These are phyloP conservation scores for Neelides sp. DNA, from an alignment of 1,140 invertebrate species.

Conservation along the genomic window DNA sequence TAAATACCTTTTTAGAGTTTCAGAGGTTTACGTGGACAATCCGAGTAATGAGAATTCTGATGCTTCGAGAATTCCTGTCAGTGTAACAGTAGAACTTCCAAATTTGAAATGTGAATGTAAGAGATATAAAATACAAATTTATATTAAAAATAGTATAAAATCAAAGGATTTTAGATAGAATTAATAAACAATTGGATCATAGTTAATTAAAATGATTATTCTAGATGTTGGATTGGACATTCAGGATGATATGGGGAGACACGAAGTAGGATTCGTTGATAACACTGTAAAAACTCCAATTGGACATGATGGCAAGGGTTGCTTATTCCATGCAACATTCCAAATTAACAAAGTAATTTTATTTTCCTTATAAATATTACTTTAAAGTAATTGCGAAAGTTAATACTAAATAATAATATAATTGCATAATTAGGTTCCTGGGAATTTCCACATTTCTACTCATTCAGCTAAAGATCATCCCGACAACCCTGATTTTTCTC, in stretches of 20 bases:
- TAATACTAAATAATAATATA: constrained; percentile 11
- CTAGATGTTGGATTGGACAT: constrained; percentile 49
- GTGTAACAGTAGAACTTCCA: constrained; percentile 42
- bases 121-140: constrained; percentile 24
- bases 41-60: constrained; percentile 36
- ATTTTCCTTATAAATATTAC: constrained; percentile 4
- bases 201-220: constrained; percentile 5
- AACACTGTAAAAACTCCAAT: constrained; percentile 44
- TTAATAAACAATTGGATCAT: not conserved
- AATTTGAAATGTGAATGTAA: constrained; percentile 44
- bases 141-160: constrained; percentile 12
- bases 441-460: constrained; percentile 53
- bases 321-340: constrained; percentile 46
- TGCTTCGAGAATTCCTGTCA: constrained; percentile 42
- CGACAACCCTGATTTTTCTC: constrained; percentile 44
- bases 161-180: not conserved
- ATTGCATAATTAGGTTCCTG: constrained; percentile 37
- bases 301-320: constrained; percentile 38
- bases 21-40: constrained; percentile 48
- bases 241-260: constrained; percentile 50
- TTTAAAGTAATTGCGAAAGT: too few species aligned
- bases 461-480: constrained; percentile 45
- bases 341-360: constrained; percentile 45
- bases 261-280: constrained; percentile 51
- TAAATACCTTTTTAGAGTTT: constrained; percentile 37